These are phyloP conservation scores for Acropora yongei DNA, from an alignment of 64 coral and sea anemone genomes.

Conservation along the genomic window DNA sequence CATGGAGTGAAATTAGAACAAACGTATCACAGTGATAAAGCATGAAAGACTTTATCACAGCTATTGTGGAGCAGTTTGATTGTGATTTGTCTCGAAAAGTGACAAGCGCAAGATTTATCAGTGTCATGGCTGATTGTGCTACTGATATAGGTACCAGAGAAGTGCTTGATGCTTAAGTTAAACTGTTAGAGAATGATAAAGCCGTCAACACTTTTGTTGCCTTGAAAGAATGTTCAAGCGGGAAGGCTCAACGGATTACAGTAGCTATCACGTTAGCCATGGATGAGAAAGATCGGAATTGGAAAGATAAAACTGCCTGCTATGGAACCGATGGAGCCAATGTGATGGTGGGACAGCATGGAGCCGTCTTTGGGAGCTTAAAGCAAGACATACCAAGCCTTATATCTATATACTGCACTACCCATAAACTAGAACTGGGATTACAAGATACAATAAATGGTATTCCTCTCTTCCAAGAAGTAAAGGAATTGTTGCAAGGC, in stretches of 20 bases:
- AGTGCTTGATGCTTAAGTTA: conserved; percentile 47
- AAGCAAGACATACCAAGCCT: not conserved
- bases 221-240: conserved; percentile 23
- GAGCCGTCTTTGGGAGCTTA: conserved; percentile 9
- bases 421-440: not conserved
- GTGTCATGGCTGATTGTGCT: conserved; percentile 42
- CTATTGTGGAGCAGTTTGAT: conserved; percentile 17
- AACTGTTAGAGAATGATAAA: conserved; percentile 34
- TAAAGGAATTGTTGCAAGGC: not conserved
- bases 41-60: conserved; percentile 27
- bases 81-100: not conserved
- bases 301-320: conserved; percentile 42
- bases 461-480: not conserved
- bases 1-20: conserved; percentile 16
- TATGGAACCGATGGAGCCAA: conserved; percentile 51
- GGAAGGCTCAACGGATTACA: conserved; percentile 27
- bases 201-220: conserved; percentile 37
- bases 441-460: not conserved
- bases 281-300: conserved; percentile 25
- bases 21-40: conserved; percentile 48
- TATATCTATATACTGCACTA: not conserved
- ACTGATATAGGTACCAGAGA: conserved; percentile 61
- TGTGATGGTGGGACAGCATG: conserved; percentile 49
- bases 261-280: conserved; percentile 15
- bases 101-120: conserved; percentile 33